phyloP scores from a whole-genome alignment of 2,888 invertebrate species.

The Isotomurus palustris region DNA sequence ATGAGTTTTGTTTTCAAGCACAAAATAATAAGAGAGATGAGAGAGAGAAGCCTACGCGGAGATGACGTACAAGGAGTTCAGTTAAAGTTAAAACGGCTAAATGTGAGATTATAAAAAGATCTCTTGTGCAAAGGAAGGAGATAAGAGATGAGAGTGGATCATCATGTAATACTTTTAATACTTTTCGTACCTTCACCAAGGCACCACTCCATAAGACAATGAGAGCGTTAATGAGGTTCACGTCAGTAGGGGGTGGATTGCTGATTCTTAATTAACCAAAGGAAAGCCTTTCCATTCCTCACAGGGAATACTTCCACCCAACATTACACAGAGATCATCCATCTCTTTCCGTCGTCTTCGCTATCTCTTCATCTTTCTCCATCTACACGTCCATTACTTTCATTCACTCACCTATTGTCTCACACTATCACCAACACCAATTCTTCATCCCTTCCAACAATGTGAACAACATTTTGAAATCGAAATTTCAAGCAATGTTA shows the following conservation, averaged over 20 bases:
- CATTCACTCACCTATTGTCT: conserved; percentile 3
- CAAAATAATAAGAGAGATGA: too few relatives aligned
- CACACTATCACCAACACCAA: neutral
- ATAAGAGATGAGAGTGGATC: conserved; percentile 6
- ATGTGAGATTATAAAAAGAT: neutral
- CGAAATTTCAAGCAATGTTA: too few relatives aligned
- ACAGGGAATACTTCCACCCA: conserved; percentile 8
- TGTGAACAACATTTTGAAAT: too few relatives aligned
- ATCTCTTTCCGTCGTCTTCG: conserved; percentile 1
- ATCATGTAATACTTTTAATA: too few relatives aligned
- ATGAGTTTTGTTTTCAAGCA: too few relatives aligned
- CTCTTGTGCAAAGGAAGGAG: neutral
- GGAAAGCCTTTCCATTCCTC: conserved; percentile 1
- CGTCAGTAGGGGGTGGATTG: conserved; percentile 30
- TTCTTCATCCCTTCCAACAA: conserved; percentile 2
- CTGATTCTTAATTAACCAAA: conserved; percentile 24
- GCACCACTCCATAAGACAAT: conserved; percentile 33
- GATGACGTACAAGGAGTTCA: too few relatives aligned
- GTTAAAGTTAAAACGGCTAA: too few relatives aligned
- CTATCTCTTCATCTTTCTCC: conserved; percentile 11
- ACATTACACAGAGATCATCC: conserved; percentile 8
- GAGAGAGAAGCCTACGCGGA: too few relatives aligned
- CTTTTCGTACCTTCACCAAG: too few relatives aligned
- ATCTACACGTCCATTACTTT: conserved; percentile 1
- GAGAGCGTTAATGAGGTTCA: conserved; percentile 30